These are phyloP conservation scores for Ibidorhyncha struthersii DNA, from an alignment of 2,113 vertebrate species.

Conservation along the genomic window DNA sequence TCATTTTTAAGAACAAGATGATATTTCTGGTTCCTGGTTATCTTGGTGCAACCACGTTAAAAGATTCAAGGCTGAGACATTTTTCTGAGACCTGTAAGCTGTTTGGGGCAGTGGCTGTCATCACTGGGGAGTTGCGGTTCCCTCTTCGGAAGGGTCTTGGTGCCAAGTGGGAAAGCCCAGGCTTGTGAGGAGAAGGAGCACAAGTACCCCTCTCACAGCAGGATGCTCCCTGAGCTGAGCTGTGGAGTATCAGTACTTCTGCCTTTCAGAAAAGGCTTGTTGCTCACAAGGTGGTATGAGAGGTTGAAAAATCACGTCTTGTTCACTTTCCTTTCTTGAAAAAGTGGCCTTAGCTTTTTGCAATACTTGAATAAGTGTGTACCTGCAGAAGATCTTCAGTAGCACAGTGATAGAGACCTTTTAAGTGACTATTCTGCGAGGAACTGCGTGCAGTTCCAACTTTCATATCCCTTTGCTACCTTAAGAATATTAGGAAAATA, in stretches of 20 bases:
- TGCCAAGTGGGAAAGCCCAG: slow-evolving; percentile 59
- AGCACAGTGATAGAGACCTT: slow-evolving; percentile 77
- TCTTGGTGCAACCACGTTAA: neutral
- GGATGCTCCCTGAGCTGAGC: slow-evolving; percentile 49
- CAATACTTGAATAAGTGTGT: slow-evolving; percentile 85
- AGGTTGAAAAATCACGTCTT: slow-evolving; percentile 67
- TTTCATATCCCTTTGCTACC: slow-evolving; percentile 76
- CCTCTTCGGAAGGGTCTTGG: slow-evolving; percentile 35
- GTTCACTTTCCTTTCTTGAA: slow-evolving; percentile 80
- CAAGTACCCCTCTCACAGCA: slow-evolving; percentile 27
- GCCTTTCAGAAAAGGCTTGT: slow-evolving; percentile 66
- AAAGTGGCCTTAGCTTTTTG: slow-evolving; percentile 87
- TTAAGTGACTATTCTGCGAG: slow-evolving; percentile 67
- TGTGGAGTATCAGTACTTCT: slow-evolving; percentile 39
- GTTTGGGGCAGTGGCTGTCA: neutral
- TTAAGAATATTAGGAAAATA: slow-evolving; percentile 72
- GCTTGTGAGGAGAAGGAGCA: slow-evolving; percentile 31
- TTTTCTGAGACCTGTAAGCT: slow-evolving; percentile 50
- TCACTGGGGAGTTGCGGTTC: slow-evolving; percentile 32
- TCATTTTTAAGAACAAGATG: neutral
- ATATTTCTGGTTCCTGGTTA: neutral
- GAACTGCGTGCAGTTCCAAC: slow-evolving; percentile 52
- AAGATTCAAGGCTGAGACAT: slow-evolving; percentile 42
- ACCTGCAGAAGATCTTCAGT: slow-evolving; percentile 74
- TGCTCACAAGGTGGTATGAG: slow-evolving; percentile 64